A percentile compares a stretch with the other conserved stretches of the same genome.
Evolutionary conservation across 2,797 vertebrate genomes (phyloP).

Genomic region (Trachops cirrhosus): DNA sequence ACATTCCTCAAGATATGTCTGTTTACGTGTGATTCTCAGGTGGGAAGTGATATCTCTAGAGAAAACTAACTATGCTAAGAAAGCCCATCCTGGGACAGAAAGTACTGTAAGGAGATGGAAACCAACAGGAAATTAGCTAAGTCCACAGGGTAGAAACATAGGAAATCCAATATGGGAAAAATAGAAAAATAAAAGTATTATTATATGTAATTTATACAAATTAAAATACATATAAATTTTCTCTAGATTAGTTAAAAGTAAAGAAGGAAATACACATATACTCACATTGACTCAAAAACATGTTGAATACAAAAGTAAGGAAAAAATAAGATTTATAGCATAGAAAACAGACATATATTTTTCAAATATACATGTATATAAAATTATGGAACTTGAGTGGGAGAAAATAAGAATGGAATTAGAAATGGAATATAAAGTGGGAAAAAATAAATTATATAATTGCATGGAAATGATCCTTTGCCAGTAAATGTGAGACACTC

Average conservation of each 20-base stretch:
- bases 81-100: neutral
- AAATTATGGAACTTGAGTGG: neutral
- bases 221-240: neutral
- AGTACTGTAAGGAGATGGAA: neutral
- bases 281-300: neutral
- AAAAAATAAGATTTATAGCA: neutral
- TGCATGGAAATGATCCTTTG: neutral
- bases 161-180: neutral
- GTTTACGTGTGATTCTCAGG: neutral
- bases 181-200: neutral
- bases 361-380: neutral
- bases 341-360: neutral
- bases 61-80: constrained; percentile 2
- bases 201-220: neutral
- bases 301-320: neutral
- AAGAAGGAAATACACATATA: neutral
- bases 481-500: neutral
- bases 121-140: neutral
- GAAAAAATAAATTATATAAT: neutral
- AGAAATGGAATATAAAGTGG: neutral
- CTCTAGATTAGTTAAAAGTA: neutral
- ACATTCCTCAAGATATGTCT: neutral
- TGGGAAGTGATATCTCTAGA: constrained; percentile 29
- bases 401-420: neutral
- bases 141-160: neutral